Evolutionary conservation across 2,888 invertebrate genomes (phyloP), one percentile per base, ranked within the genome.

Genomic region (Priocnemis perturbator): DNA sequence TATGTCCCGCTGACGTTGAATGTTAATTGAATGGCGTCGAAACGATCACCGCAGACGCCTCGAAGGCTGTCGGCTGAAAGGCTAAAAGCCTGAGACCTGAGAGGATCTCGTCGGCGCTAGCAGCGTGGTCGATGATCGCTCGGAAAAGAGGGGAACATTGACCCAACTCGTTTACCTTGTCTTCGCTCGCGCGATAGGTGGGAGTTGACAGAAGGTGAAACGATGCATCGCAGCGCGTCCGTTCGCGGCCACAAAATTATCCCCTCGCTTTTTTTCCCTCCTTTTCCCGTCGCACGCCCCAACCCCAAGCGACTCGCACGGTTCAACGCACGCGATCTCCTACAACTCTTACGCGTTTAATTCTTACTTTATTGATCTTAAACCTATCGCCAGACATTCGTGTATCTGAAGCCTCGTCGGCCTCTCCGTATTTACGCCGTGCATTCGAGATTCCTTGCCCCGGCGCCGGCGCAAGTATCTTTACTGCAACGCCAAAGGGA

Each of bases 151-250:
- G 50, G 3, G 50, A 50, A 19, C 50, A 19, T 50, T 50, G 50
- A 50, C 50, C 50, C 50, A 50, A 50, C 50, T 50, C 50, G 50
- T 50, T 50, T 50, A 50, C 50, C 50, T 50, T 50, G 50, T 19
- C 50, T 37, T 50, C 50, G 50, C 50, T 19, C 50, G 50, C n/a
- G 50, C 4, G 50, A 7, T 19, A 50, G 50, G 50, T 50, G 50
- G 50, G 50, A 50, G 50, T 50, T 50, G 50, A 50, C 50, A 50
- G 50, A 50, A 50, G 50, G 50, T 50, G 50, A 50, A 50, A 50
- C 50, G 50, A 50, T 50, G 50, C 50, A 50, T 50, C 50, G 50
- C 50, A 50, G 4, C 50, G 50, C 50, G n/a, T 50, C 50, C 11
- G 50, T 5, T 5, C 50, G 50, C n/a, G 50, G 15, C 9, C 50